Evolutionary conservation across 2,888 invertebrate genomes (phyloP).

Genomic region (Rosalia funebris): DNA sequence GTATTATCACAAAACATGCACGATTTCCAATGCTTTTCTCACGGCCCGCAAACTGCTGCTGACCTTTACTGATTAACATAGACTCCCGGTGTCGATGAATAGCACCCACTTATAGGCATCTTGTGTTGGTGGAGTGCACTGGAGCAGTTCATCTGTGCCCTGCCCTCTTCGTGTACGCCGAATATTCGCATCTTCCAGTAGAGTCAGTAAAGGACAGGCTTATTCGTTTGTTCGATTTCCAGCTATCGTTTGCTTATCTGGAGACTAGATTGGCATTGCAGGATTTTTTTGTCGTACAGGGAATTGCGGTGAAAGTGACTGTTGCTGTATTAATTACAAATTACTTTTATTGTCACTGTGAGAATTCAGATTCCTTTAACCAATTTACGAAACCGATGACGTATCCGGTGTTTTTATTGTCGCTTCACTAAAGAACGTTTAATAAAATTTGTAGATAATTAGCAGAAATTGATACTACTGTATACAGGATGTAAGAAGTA

Average conservation of each 20-base stretch:
- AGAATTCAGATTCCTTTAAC: neutral
- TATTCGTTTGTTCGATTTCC: neutral
- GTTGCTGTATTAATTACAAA: conserved; percentile 17
- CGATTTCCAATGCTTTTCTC: conserved; percentile 42
- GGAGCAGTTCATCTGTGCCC: conserved; percentile 17
- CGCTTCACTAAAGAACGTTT: too few relatives aligned
- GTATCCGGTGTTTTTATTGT: too few relatives aligned
- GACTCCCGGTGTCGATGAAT: conserved; percentile 43
- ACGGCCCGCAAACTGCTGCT: conserved; percentile 44
- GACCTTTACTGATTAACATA: conserved; percentile 48
- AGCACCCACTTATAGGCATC: conserved; percentile 33
- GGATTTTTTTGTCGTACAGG: neutral
- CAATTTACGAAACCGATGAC: too few relatives aligned
- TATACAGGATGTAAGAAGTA: too few relatives aligned
- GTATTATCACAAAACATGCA: conserved; percentile 34
- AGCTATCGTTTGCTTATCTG: conserved; percentile 9
- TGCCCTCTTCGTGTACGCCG: conserved; percentile 12
- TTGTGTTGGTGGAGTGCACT: conserved; percentile 29
- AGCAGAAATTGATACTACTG: too few relatives aligned
- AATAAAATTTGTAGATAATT: too few relatives aligned
- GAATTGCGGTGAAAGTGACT: conserved; percentile 14
- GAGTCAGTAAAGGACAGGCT: neutral
- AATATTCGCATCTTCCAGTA: conserved; percentile 3
- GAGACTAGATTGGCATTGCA: neutral
- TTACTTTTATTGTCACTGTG: conserved; percentile 16